Percentiles rank a stretch among this genome's conserved stretches.
phyloP scores from a whole-genome alignment of 2,113 vertebrate species.

The Tiliqua scincoides region DNA sequence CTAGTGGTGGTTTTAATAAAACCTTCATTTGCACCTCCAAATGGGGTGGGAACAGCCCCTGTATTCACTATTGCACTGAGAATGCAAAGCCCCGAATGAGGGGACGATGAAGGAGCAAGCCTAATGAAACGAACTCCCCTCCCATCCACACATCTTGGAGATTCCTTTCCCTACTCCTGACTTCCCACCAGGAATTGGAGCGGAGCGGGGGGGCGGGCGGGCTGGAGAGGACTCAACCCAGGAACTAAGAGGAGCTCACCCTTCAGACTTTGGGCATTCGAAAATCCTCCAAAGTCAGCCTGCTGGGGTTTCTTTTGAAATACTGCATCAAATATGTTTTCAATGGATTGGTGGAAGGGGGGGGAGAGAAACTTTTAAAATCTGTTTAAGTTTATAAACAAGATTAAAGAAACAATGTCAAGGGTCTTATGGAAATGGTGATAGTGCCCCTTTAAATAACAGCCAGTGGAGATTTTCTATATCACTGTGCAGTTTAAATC shows the following conservation, averaged over 20 bases:
- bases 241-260: neutral
- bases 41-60: neutral
- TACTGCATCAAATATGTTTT: constrained; percentile 72
- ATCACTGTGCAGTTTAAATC: constrained; percentile 86
- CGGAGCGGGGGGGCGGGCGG: constrained; percentile 1
- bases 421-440: constrained; percentile 77
- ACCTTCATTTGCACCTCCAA: neutral
- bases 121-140: neutral
- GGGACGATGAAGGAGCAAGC: neutral
- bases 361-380: constrained; percentile 67
- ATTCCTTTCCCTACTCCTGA: constrained; percentile 41
- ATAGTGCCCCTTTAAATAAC: constrained; percentile 77
- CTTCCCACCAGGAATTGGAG: constrained; percentile 61
- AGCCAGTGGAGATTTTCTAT: constrained; percentile 81
- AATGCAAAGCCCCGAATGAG: neutral
- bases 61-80: neutral
- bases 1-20: neutral
- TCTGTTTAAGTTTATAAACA: constrained; percentile 82
- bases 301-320: constrained; percentile 71
- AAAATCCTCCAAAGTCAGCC: constrained; percentile 72
- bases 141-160: constrained; percentile 43
- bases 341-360: constrained; percentile 63
- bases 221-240: neutral
- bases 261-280: constrained; percentile 65
- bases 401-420: constrained; percentile 80